Conservation (phyloP, 2,797 vertebrate genomes). For the Onychomys torridus region DNA sequence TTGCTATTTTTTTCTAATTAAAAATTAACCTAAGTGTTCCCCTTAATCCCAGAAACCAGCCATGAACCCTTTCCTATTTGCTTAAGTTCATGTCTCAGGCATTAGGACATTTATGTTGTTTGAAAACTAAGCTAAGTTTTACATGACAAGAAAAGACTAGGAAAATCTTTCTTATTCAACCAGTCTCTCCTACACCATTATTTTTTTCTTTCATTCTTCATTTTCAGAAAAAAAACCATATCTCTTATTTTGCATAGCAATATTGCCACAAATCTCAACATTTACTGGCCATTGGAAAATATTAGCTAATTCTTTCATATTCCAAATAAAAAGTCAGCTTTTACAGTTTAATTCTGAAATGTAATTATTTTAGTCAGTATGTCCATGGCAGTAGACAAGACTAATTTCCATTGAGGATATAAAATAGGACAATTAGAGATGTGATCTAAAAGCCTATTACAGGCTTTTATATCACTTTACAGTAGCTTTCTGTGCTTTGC, state of each 20-base stretch:
- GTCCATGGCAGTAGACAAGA: slow-evolving; percentile 58
- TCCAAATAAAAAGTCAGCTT: slow-evolving; percentile 69
- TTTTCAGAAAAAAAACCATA: slow-evolving; percentile 70
- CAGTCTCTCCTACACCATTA: slow-evolving; percentile 52
- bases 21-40: slow-evolving; percentile 13
- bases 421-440: slow-evolving; percentile 57
- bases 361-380: slow-evolving; percentile 48
- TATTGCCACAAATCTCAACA: slow-evolving; percentile 57
- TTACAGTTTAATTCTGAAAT: slow-evolving; percentile 68
- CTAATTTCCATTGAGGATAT: slow-evolving; percentile 60
- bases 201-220: slow-evolving; percentile 58
- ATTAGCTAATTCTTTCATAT: slow-evolving; percentile 64
- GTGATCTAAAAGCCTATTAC: slow-evolving; percentile 22
- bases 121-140: slow-evolving; percentile 57
- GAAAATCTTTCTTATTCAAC: slow-evolving; percentile 44
- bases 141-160: slow-evolving; percentile 43
- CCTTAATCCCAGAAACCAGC: slow-evolving; percentile 10
- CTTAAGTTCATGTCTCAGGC: background rate
- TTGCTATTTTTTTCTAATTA: slow-evolving; percentile 40
- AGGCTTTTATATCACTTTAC: background rate
- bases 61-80: background rate
- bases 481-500: background rate
- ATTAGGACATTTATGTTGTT: slow-evolving; percentile 34
- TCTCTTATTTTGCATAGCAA: slow-evolving; percentile 39
- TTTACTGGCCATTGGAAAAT: slow-evolving; percentile 46